A percentile compares a stretch with the other conserved stretches of the same genome.
phyloP scores from a whole-genome alignment of 2,797 vertebrate species.

The Liparis tanakae region DNA sequence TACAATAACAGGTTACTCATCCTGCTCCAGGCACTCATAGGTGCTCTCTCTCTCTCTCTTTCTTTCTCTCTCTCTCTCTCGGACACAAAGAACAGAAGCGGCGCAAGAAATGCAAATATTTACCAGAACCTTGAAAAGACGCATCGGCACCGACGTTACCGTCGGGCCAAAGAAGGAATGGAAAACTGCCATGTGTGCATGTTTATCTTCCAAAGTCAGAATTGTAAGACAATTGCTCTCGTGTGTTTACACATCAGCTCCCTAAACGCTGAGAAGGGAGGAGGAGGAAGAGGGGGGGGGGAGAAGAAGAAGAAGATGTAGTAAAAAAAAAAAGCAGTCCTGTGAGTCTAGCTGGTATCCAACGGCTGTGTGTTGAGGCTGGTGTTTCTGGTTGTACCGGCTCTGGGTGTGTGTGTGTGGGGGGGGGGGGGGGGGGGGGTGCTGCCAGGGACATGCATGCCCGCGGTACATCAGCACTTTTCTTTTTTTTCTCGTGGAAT shows the following conservation, averaged over 20 bases:
- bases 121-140: conserved; percentile 67
- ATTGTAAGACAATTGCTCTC: conserved; percentile 65
- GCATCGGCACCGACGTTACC: conserved; percentile 43
- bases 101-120: conserved; percentile 79
- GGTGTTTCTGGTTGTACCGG: conserved; percentile 79
- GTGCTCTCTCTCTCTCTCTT: not conserved
- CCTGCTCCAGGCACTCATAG: conserved; percentile 33
- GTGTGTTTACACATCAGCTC: conserved; percentile 74
- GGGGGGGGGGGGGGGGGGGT: conserved; percentile 50
- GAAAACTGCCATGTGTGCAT: conserved; percentile 70
- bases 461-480: conserved; percentile 29
- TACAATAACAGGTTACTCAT: conserved; percentile 42
- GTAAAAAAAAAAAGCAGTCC: conserved; percentile 30
- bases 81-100: conserved; percentile 75
- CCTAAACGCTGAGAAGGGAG: conserved; percentile 25
- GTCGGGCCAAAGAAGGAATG: conserved; percentile 78
- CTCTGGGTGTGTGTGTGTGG: too few relatives aligned
- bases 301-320: too few relatives aligned
- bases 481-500: conserved; percentile 10
- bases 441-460: conserved; percentile 31
- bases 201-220: conserved; percentile 55
- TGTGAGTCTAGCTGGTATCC: conserved; percentile 42
- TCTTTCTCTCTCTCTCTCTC: conserved; percentile 4
- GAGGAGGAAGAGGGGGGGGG: too few relatives aligned
- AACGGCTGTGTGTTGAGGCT: conserved; percentile 50